Evolutionary conservation across 1,140 invertebrate species (phyloP), one percentile per base, ranked within the genome.

Genomic region (Phenacoccus solenopsis): DNA sequence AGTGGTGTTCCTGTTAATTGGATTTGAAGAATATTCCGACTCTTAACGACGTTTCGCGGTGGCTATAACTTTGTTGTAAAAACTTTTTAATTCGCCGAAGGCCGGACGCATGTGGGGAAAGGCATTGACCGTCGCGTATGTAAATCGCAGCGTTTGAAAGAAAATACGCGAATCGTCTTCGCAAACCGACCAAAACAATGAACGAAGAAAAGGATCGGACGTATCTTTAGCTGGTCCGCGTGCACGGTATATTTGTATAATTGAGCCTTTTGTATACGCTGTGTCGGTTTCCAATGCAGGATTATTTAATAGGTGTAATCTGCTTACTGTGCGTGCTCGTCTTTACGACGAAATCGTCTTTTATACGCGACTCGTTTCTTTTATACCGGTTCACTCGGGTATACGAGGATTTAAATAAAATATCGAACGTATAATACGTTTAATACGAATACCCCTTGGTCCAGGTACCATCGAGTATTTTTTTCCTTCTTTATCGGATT

Each of bases 1-100:
- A 64, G 59, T 64, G 59, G 59, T 64, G 59, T 64, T 64, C 25
- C 59, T 64, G 59, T 64, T 64, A 64, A 64, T 64, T 64, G 59
- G 59, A 64, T 64, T 64, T 64, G 38, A 49, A 49, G 38, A 49
- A 49, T 49, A 49, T 49, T 49, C 38, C 38, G 38, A 49, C 38
- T n/a, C n/a, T 49, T 49, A 32, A 32, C 30, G 38, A n/a, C 16
- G 38, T 49, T 49, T 49, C 38, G 20, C 38, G 38, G 38, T n/a
- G 38, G 20, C 20, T 49, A 16, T 2, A 49, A 49, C 38, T 32
- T n/a, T n/a, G 30, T 5, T 32, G 30, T n/a, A 32, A 32, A 32
- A 49, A 16, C 2, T 49, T 49, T 49, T 9, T 49, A 49, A 49
- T 49, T 49, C 38, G 38, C 38, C 38, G 30, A 5, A n/a, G n/a